Percentiles rank a stretch among this genome's conserved stretches.
Conservation (phyloP, 2,797 vertebrate genomes). For the Tinamus major region DNA sequence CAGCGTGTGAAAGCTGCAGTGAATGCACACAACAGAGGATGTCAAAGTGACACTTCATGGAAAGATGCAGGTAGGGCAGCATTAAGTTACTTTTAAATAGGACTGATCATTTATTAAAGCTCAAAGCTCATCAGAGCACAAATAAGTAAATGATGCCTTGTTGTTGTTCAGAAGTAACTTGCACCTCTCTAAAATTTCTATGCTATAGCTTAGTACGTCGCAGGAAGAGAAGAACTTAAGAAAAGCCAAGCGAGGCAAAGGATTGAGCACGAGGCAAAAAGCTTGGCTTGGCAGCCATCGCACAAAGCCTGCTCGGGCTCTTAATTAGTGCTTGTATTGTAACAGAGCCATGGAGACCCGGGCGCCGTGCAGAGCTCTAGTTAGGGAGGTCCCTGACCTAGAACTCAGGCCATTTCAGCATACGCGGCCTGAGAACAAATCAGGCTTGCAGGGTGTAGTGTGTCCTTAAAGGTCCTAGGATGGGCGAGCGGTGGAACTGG, state of each 20-base stretch:
- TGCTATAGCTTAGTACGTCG: not conserved
- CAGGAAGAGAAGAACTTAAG: not conserved
- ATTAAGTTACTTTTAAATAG: constrained; percentile 46
- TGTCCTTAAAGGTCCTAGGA: not conserved
- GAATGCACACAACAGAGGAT: constrained; percentile 51
- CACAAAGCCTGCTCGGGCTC: constrained; percentile 36
- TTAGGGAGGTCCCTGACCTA: fast-evolving
- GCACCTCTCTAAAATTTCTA: not conserved
- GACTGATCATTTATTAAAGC: constrained; percentile 62
- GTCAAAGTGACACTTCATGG: constrained; percentile 50
- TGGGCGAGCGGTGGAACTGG: not conserved
- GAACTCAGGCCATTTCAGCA: fast-evolving
- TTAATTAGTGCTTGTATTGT: constrained; percentile 45
- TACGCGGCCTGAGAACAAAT: not conserved
- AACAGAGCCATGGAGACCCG: not conserved
- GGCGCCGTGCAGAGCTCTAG: not conserved
- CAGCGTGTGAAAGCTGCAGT: constrained; percentile 62
- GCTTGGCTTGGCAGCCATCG: not conserved
- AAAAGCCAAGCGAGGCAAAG: not conserved
- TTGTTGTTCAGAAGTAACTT: constrained; percentile 15
- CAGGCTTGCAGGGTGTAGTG: not conserved
- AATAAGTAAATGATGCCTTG: not conserved
- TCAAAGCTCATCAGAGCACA: constrained; percentile 11
- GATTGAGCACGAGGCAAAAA: not conserved
- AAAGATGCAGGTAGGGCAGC: constrained; percentile 35